Percentiles rank a stretch among this genome's conserved stretches.
These are phyloP conservation scores for Microtus pennsylvanicus DNA, from an alignment of 2,113 vertebrate species.

Conservation along the genomic window DNA sequence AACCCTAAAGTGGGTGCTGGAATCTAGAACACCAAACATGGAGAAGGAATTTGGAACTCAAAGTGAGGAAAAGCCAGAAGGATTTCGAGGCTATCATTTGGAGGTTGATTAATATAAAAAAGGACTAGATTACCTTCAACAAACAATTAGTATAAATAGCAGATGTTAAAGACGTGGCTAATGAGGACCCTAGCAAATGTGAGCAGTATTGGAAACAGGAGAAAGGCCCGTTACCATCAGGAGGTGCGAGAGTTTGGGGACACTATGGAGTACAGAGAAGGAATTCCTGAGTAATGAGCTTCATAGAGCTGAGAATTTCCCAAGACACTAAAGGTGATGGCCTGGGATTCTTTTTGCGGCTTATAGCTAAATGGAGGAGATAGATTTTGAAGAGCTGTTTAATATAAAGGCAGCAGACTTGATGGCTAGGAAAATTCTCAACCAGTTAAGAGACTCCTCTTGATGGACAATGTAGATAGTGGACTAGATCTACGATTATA, in stretches of 20 bases:
- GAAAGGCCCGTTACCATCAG: background rate
- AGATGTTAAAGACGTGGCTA: background rate
- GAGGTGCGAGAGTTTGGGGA: background rate
- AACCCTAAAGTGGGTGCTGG: background rate
- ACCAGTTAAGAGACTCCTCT: background rate
- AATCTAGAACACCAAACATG: background rate
- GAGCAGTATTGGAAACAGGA: background rate
- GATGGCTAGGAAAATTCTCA: background rate
- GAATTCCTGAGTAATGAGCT: background rate
- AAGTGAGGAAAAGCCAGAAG: background rate
- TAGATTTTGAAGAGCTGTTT: background rate
- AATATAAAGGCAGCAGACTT: background rate
- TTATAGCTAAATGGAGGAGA: background rate
- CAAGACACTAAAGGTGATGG: background rate
- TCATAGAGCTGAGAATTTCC: background rate
- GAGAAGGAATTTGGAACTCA: slow-evolving; percentile 2
- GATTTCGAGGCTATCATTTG: slow-evolving; percentile 10
- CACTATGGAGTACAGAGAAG: background rate
- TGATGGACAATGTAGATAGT: background rate
- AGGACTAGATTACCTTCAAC: background rate
- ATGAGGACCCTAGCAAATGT: background rate
- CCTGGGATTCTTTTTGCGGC: background rate
- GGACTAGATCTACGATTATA: background rate
- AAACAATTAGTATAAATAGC: background rate
- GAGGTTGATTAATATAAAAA: background rate